Evolutionary conservation across 2,797 vertebrate genomes (phyloP).

Genomic region (Hybognathus amarus): DNA sequence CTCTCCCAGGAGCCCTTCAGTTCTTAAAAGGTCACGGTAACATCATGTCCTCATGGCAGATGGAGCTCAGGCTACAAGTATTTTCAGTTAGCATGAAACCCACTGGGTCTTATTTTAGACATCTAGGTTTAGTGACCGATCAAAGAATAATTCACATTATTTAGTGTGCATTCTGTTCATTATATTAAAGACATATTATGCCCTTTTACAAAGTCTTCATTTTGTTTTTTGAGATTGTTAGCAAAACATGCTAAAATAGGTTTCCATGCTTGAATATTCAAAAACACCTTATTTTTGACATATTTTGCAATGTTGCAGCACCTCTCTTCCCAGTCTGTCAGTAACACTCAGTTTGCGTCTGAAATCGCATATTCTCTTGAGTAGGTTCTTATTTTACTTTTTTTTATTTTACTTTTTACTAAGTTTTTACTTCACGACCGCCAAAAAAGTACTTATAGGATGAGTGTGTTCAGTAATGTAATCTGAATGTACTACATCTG

Average conservation of each 20-base stretch:
- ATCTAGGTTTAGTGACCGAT: constrained; percentile 25
- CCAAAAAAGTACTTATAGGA: too few species aligned
- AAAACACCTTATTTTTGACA: background rate
- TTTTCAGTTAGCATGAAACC: constrained; percentile 34
- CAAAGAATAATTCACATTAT: background rate
- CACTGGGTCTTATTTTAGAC: constrained; percentile 38
- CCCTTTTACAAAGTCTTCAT: background rate
- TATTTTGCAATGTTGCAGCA: background rate
- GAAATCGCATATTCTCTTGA: too few species aligned
- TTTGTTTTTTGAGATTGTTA: background rate
- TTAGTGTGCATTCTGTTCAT: background rate
- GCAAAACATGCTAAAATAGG: background rate
- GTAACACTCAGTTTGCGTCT: background rate
- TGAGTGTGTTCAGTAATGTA: too few species aligned
- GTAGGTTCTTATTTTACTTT: too few species aligned
- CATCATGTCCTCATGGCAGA: constrained; percentile 27
- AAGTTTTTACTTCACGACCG: too few species aligned
- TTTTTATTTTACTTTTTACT: too few species aligned
- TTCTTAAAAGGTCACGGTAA: constrained; percentile 37
- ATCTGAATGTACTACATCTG: too few species aligned
- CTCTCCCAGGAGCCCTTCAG: background rate
- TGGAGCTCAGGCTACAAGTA: constrained; percentile 32
- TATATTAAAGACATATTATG: background rate
- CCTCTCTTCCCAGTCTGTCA: background rate
- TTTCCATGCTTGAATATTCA: background rate